phyloP scores from a whole-genome alignment of 2,888 invertebrate species.

The Thelaira solivaga region DNA sequence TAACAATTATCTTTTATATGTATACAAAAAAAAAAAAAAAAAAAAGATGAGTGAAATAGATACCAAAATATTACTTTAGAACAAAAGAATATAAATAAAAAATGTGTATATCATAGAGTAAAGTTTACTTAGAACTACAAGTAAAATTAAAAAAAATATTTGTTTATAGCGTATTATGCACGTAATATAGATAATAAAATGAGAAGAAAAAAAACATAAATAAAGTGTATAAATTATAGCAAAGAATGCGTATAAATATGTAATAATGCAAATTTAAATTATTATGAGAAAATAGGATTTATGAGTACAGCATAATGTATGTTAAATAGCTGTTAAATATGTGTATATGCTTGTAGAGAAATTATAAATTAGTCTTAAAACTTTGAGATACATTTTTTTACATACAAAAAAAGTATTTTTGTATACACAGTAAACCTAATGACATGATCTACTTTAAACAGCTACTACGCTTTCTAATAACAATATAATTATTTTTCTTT shows the following conservation, averaged over 20 bases:
- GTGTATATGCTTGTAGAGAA: too few relatives aligned
- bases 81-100: constrained; percentile 28
- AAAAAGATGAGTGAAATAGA: not conserved
- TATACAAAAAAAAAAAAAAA: not conserved
- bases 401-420: constrained; percentile 33
- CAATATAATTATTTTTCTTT: too few relatives aligned
- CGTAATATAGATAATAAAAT: constrained; percentile 49
- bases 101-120: constrained; percentile 8
- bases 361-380: constrained; percentile 54
- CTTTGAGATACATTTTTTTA: constrained; percentile 58
- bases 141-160: constrained; percentile 42
- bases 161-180: not conserved
- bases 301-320: constrained; percentile 10
- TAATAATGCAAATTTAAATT: too few relatives aligned
- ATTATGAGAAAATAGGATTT: constrained; percentile 7
- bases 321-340: not conserved
- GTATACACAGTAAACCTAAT: constrained; percentile 31
- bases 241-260: not conserved
- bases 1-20: not conserved
- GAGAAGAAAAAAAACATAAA: constrained; percentile 17
- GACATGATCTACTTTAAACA: constrained; percentile 34
- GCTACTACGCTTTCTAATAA: not conserved
- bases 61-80: constrained; percentile 21
- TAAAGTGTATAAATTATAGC: not conserved
- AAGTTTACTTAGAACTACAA: constrained; percentile 45